Percentiles rank a stretch among this genome's conserved stretches.
These are phyloP conservation scores for Saccopteryx bilineata DNA, from an alignment of 2,113 vertebrate genomes.

Conservation along the genomic window DNA sequence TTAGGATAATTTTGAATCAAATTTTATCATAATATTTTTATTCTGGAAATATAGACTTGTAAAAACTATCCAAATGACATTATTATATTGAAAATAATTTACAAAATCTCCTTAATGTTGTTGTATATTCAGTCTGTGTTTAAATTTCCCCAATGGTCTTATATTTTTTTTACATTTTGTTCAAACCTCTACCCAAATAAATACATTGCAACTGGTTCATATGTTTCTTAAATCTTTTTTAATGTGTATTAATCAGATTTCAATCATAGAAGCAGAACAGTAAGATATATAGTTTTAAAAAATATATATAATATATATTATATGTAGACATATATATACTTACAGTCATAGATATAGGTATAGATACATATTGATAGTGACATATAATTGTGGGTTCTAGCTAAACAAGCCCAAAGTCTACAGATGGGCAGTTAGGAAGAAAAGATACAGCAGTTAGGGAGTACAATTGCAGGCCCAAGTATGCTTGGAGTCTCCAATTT, in stretches of 20 bases:
- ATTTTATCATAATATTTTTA: slow-evolving; percentile 5
- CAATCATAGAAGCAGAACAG: not conserved
- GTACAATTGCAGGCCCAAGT: not conserved
- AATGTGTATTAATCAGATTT: not conserved
- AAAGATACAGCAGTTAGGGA: not conserved
- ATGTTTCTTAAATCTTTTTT: slow-evolving; percentile 20
- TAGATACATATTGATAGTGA: not conserved
- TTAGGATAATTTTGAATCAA: slow-evolving; percentile 35
- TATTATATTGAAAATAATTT: slow-evolving; percentile 50
- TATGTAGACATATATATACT: not conserved
- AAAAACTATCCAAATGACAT: not conserved
- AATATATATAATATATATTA: not conserved
- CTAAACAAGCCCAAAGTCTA: not conserved
- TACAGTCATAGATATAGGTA: not conserved
- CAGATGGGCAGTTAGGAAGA: not conserved
- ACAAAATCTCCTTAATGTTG: slow-evolving; percentile 3
- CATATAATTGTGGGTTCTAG: not conserved
- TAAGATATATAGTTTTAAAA: not conserved
- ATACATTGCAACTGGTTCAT: not conserved
- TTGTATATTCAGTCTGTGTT: not conserved
- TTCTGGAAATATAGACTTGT: not conserved
- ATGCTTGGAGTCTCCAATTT: not conserved
- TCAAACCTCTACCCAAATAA: not conserved
- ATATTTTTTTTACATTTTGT: slow-evolving; percentile 20
- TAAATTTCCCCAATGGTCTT: slow-evolving; percentile 15